Evolutionary conservation across 23 tunicate genomes (phyloP), one percentile per base, ranked within the genome.

Genomic region (Botrylloides violaceus): DNA sequence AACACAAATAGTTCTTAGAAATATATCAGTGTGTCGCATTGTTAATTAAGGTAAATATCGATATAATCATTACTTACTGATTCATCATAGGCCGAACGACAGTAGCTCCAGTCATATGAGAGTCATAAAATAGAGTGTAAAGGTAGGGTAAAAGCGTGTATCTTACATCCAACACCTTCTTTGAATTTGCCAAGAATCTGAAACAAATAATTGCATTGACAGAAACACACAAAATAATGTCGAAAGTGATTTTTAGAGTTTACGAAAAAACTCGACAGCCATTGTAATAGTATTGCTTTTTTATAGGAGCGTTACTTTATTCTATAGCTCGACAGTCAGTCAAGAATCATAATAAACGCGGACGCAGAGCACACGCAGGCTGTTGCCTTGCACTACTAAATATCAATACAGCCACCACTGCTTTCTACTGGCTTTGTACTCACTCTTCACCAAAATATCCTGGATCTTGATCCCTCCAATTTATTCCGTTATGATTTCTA

Each of bases 401-500:
- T n/a, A n/a, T n/a, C n/a, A n/a, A n/a, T n/a, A n/a, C n/a, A n/a
- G n/a, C n/a, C n/a, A n/a, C n/a, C n/a, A n/a, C n/a, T n/a, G n/a
- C n/a, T n/a, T n/a, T n/a, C n/a, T n/a, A n/a, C n/a, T n/a, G n/a
- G n/a, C n/a, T 59, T 59, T 26, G 7, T 29, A 58, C 86, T 61
- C 37, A 88, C 96, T 76, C 76, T 2, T 75, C 88, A 5, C 94
- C 88, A 78, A 89, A 95, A 29, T 57, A 76, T 2, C 94, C 99
- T 28, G 99, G 99, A 71, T 95, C 99, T 70, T 95, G 99, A 59
- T 90, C 89, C 33, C 22, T 39, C 36, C 57, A 66, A 19, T 77
- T 77, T 4, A 88, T 24, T 3, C 96, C 83, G 75, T 95, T 95
- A 58, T 95, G 99, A 50, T 95, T 95, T 59, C 99, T 78, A 56